A percentile compares a stretch with the other conserved stretches of the same genome.
phyloP scores from a whole-genome alignment of 2,888 invertebrate genomes.

The Spisula subtruncata region DNA sequence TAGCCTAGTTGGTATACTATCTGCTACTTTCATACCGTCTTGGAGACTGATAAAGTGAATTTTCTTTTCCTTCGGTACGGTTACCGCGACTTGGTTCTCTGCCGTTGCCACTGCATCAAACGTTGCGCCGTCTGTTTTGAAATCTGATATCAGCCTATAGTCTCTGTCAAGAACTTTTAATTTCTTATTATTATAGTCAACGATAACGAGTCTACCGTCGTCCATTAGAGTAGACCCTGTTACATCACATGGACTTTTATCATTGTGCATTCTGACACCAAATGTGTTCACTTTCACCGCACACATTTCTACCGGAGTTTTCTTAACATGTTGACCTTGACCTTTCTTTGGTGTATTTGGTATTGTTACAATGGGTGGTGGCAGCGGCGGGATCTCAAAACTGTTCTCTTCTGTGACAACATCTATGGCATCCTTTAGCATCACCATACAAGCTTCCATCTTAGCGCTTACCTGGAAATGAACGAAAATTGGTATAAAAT shows the following conservation, averaged over 20 bases:
- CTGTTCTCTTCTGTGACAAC: constrained; percentile 61
- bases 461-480: constrained; percentile 63
- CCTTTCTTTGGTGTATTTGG: constrained; percentile 63
- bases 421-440: constrained; percentile 69
- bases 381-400: constrained; percentile 69
- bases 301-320: constrained; percentile 51
- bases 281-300: constrained; percentile 67
- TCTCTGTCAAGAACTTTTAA: constrained; percentile 68
- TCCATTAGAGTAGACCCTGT: constrained; percentile 68
- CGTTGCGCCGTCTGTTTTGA: constrained; percentile 66
- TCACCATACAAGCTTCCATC: constrained; percentile 70
- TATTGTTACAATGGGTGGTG: constrained; percentile 66
- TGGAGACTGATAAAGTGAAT: constrained; percentile 69
- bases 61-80: constrained; percentile 69
- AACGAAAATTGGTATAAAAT: not conserved
- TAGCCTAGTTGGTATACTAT: constrained; percentile 66
- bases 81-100: constrained; percentile 62
- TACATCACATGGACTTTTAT: constrained; percentile 70
- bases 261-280: constrained; percentile 68
- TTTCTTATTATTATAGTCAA: constrained; percentile 73
- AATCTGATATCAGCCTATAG: constrained; percentile 66
- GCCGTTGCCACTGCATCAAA: constrained; percentile 57
- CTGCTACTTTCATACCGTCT: constrained; percentile 66
- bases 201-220: constrained; percentile 67
- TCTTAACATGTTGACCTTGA: constrained; percentile 27